Conservation (phyloP, 2,113 vertebrate species). For the Leptobrachium leishanense region DNA sequence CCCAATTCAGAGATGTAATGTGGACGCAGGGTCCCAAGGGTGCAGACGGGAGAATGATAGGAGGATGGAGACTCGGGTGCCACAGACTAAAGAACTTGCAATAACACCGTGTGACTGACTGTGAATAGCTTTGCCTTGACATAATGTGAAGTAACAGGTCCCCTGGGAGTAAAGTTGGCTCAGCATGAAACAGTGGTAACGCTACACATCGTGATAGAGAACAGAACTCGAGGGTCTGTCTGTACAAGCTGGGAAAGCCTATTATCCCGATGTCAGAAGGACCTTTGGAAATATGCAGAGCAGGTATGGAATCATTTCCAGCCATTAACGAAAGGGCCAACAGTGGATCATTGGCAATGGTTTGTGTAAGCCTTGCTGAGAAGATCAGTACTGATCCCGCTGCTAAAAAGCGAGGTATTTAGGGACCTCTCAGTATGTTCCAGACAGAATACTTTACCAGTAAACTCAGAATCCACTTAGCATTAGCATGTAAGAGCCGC, state of each 20-base stretch:
- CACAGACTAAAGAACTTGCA: constrained; percentile 33
- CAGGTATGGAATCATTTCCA: constrained; percentile 37
- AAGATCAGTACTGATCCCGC: constrained; percentile 19
- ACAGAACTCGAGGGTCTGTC: constrained; percentile 35
- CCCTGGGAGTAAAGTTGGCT: constrained; percentile 43
- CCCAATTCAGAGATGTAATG: constrained; percentile 35
- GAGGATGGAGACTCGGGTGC: constrained; percentile 24
- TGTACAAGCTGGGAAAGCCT: constrained; percentile 30
- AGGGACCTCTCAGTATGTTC: not conserved
- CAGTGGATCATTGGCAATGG: constrained; percentile 11
- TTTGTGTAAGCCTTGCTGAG: constrained; percentile 33
- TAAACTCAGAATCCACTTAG: not conserved
- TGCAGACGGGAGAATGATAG: constrained; percentile 27
- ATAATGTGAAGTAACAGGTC: constrained; percentile 43
- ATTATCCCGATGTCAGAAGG: constrained; percentile 30
- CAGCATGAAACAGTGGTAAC: constrained; percentile 30
- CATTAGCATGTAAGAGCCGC: not conserved
- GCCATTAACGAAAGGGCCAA: not conserved
- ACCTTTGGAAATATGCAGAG: constrained; percentile 22
- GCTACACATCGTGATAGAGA: constrained; percentile 40
- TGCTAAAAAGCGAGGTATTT: constrained; percentile 10
- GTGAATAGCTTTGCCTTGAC: constrained; percentile 45
- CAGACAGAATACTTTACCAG: constrained; percentile 8
- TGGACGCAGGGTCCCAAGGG: constrained; percentile 33
- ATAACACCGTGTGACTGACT: constrained; percentile 42